Conservation (phyloP, 2,888 invertebrate species). For the Willowsia nigromaculata region DNA sequence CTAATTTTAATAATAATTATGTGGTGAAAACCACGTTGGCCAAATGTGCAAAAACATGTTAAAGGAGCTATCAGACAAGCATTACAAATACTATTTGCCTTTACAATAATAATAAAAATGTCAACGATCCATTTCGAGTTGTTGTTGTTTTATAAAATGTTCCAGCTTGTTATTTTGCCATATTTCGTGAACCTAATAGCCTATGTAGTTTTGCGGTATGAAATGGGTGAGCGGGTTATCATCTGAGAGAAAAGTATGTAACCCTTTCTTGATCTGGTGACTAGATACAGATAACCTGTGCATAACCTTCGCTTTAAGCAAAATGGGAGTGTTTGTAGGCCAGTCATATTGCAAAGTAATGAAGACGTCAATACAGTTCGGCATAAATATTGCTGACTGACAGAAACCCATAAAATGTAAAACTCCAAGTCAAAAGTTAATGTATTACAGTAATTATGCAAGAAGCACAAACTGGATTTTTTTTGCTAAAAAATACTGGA, state of each 20-base stretch:
- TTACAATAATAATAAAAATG: slow-evolving; percentile 5
- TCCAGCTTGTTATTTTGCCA: slow-evolving; percentile 27
- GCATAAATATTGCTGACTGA: neutral
- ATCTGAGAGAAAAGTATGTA: slow-evolving; percentile 2
- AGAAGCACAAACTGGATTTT: neutral
- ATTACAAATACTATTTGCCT: neutral
- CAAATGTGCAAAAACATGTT: slow-evolving; percentile 4
- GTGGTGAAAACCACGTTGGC: neutral
- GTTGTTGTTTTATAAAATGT: neutral
- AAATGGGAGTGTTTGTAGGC: slow-evolving; percentile 34
- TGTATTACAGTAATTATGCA: no score
- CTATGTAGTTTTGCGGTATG: neutral
- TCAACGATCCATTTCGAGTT: slow-evolving; percentile 21
- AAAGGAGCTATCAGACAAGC: neutral
- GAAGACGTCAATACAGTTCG: neutral
- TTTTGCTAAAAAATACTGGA: neutral
- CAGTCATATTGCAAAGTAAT: neutral
- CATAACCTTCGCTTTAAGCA: neutral
- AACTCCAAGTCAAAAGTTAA: no score
- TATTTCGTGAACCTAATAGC: neutral
- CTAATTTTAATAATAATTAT: neutral
- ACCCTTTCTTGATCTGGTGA: neutral
- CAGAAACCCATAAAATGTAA: no score
- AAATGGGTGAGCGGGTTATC: neutral
- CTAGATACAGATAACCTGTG: slow-evolving; percentile 6